These are phyloP conservation scores for Sitta carolinensis DNA, from an alignment of 2,797 vertebrate genomes.

Conservation along the genomic window DNA sequence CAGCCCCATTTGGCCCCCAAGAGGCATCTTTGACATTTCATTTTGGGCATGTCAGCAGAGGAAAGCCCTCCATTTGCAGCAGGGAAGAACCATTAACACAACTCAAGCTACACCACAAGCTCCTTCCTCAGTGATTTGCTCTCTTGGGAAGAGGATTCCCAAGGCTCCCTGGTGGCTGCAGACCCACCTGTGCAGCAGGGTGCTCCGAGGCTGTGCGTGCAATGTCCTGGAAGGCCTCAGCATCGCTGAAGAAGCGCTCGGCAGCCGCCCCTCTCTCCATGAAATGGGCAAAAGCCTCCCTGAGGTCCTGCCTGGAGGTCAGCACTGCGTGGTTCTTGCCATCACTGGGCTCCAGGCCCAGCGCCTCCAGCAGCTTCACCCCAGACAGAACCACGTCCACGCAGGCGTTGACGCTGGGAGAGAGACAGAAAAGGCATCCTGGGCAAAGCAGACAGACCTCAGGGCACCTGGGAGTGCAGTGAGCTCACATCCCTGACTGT, in stretches of 20 bases:
- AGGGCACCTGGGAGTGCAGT: background rate
- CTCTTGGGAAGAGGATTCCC: background rate
- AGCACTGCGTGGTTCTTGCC: slow-evolving; percentile 85
- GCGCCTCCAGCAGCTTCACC: slow-evolving; percentile 87
- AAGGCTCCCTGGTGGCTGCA: rapidly evolving
- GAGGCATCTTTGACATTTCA: background rate
- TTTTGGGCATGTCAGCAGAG: background rate
- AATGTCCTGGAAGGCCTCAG: slow-evolving; percentile 82
- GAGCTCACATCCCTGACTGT: background rate
- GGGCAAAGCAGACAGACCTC: background rate
- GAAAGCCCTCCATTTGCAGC: background rate
- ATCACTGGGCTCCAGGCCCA: slow-evolving; percentile 82
- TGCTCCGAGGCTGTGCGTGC: slow-evolving; percentile 84
- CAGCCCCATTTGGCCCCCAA: background rate
- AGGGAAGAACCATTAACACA: background rate
- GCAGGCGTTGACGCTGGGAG: slow-evolving; percentile 90
- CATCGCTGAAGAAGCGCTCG: slow-evolving; percentile 92
- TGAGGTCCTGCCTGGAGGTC: slow-evolving; percentile 83
- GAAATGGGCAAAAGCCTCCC: slow-evolving; percentile 88
- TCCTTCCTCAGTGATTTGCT: background rate
- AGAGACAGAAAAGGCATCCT: background rate
- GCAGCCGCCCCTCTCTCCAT: slow-evolving; percentile 92
- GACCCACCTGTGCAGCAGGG: slow-evolving; percentile 87
- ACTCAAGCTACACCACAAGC: background rate
- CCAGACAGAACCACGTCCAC: slow-evolving; percentile 95